phyloP scores from a whole-genome alignment of 2,797 vertebrate genomes.

The Sebastes goodei region DNA sequence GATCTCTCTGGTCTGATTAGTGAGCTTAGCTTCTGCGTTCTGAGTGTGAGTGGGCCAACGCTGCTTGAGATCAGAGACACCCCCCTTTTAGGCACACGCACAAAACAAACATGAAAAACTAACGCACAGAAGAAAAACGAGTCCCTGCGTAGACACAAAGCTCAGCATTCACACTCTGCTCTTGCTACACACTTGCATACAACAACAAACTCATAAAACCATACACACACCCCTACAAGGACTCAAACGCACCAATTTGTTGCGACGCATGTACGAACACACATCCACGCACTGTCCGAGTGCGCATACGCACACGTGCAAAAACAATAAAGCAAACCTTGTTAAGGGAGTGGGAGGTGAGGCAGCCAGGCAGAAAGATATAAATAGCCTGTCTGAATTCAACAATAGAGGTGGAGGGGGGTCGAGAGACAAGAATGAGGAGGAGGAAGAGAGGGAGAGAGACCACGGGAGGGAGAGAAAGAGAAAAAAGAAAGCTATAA shows the following conservation, averaged over 20 bases:
- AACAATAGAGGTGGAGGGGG: constrained; percentile 68
- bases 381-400: constrained; percentile 80
- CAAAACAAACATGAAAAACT: constrained; percentile 21
- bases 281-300: constrained; percentile 6
- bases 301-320: constrained; percentile 42
- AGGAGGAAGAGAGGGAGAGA: constrained; percentile 9
- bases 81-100: constrained; percentile 11
- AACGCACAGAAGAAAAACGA: constrained; percentile 17
- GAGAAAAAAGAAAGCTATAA: constrained; percentile 4
- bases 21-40: constrained; percentile 44
- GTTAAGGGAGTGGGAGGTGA: constrained; percentile 73
- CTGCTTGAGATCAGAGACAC: constrained; percentile 58
- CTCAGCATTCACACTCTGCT: background rate
- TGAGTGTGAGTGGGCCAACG: constrained; percentile 44
- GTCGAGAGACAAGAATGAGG: constrained; percentile 26
- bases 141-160: background rate
- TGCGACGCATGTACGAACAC: background rate
- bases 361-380: constrained; percentile 73
- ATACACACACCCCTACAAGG: background rate
- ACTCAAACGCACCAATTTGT: constrained; percentile 12
- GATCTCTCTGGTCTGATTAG: constrained; percentile 66
- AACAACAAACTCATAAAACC: constrained; percentile 13
- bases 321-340: constrained; percentile 71
- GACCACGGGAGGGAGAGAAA: background rate
- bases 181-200: background rate